A percentile compares a stretch with the other conserved stretches of the same genome.
These are phyloP conservation scores for Tethya wilhelma DNA, from an alignment of 37 sponge, comb jelly and placozoan genomes.

Conservation along the genomic window DNA sequence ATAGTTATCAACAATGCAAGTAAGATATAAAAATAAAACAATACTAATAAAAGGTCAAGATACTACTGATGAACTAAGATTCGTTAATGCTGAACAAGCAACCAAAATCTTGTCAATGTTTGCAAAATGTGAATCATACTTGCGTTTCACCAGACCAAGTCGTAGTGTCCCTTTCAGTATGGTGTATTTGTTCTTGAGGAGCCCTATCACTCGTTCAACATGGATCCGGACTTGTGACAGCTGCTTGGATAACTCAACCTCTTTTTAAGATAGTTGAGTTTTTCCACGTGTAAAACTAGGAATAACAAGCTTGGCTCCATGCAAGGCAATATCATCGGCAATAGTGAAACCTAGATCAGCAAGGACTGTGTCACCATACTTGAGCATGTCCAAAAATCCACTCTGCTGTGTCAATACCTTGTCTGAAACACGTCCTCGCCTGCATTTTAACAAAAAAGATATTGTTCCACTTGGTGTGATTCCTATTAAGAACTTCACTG, in stretches of 20 bases:
- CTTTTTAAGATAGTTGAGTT: constrained; percentile 31
- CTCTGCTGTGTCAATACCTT: constrained; percentile 20
- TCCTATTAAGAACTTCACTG: constrained; percentile 49
- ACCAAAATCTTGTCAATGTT: constrained; percentile 33
- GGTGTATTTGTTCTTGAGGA: constrained; percentile 42
- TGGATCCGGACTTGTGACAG: constrained; percentile 49
- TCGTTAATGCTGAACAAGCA: constrained; percentile 44
- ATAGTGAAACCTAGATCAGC: constrained; percentile 51
- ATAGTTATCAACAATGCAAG: no score
- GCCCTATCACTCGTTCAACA: constrained; percentile 50
- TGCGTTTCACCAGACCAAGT: constrained; percentile 1
- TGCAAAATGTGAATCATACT: constrained; percentile 13
- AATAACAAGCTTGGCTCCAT: constrained; percentile 45
- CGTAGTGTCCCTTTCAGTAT: constrained; percentile 18
- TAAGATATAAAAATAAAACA: not conserved
- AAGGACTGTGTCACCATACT: constrained; percentile 44
- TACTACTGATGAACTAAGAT: constrained; percentile 20
- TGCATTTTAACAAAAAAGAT: constrained; percentile 30
- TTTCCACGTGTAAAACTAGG: constrained; percentile 44
- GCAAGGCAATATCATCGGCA: constrained; percentile 36
- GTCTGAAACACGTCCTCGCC: constrained; percentile 51
- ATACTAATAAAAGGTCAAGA: not conserved
- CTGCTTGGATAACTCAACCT: constrained; percentile 31
- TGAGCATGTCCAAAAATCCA: constrained; percentile 36
- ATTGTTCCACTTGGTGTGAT: constrained; percentile 43